Base-by-base conservation (phyloP, 2,888 invertebrate genomes). In the Acleris sparsana region DNA sequence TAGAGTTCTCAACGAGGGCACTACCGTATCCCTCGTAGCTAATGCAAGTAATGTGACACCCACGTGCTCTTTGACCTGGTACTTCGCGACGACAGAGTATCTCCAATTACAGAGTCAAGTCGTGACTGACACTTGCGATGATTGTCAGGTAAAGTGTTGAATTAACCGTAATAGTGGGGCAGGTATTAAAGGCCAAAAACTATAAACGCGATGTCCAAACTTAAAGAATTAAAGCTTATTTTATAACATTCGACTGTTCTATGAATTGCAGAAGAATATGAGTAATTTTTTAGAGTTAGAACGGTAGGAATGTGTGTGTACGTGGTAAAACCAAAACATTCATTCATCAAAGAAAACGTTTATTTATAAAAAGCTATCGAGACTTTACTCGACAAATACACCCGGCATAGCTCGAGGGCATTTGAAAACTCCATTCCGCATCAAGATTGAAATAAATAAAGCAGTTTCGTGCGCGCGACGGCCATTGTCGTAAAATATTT, bases 31-130 rank as follows among this genome's bases (percentile, higher is more conserved):
- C 18, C 49, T 87, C 3, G 61, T 70, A 3, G 86, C 83, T 1
- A 84, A 86, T 29, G 80, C 78, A 0, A 84, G 73, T 53, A 73
- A 83, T 22, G 70, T 87, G 7, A 66, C 75, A 0, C 86, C 87
- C 0, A 73, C 79, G 0, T 88, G 88, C 64, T 77, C 74, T 0
- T 58, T 86, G 2, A 78, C 79, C 39, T 88, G 87, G 88, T 86
- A 84, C 69, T 87, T 84, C 44, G 77, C 76, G 2, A 69, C 74
- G 3, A 69, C 78, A 29, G 71, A 79, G 22, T 75, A 75, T 62
- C 18, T 83, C 4, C 53, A 56, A 0, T 63, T 69, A 18, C 70
- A 70, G 0, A 51, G 63, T 1, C 25, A 58, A 13, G 17, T 43
- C 13, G 11, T 46, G 1, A 71, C 70, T 56, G 71, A 72, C 0